Base-by-base conservation (phyloP, 1,140 invertebrate species). In the Ceratosolen fusciceps region DNA sequence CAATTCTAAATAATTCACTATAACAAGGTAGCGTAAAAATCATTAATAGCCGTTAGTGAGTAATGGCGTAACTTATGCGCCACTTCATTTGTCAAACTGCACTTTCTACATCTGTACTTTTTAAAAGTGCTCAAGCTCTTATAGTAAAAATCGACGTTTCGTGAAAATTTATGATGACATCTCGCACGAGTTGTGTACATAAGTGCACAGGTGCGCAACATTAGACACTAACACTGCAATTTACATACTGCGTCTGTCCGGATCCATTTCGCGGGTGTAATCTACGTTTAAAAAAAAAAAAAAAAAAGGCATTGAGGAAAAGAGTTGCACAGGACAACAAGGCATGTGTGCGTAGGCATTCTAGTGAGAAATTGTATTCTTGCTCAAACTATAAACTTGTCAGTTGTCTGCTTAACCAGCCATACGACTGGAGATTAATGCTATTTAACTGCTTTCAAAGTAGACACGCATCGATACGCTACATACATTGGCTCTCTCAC, bases 401-500 rank as follows among this genome's bases (percentile, higher is more conserved):
- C 79, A 80, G 80, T 77, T 80, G 76, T 71, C 79, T 75, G 80
- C 75, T 83, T 79, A 82, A 80, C 68, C 62, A 81, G 56, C 77
- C 76, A 58, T 80, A 80, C 75, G 77, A 74, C 74, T 56, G 24
- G 39, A 75, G 54, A 84, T 80, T 83, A 83, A 83, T 80, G 71
- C 49, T 74, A 31, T 8, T 8, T 16, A 31, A 26, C 52, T 21
- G 19, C 26, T 16, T 12, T 16, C 14, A 24, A 0, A 37, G 21
- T 72, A 9, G 19, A 10, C 34, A 21, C 31, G 10, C 5, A 47
- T 24, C 10, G 39, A 49, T 71, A 31, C 9, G 39, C 12, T 5
- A 43, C 5, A 43, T 43, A 43, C 39, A 7, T 12, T 7, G 5
- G 12, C 12, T 43, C 5, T 43, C 39, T 43, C 39, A 43, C 12